Conservation (phyloP, 2,113 vertebrate species). For the Panthera uncia region DNA sequence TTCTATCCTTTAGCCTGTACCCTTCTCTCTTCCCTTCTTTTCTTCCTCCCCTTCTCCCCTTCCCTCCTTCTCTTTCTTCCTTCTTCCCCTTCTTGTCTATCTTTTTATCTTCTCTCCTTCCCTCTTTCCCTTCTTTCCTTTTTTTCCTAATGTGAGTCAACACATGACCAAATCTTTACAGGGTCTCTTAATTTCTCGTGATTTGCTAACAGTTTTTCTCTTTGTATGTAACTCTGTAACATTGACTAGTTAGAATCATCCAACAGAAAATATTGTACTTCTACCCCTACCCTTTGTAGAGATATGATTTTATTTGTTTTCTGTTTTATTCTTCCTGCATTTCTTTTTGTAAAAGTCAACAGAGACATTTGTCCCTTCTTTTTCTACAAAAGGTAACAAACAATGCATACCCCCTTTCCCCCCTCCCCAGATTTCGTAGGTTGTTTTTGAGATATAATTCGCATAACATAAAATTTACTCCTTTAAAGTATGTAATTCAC, state of each 20-base stretch:
- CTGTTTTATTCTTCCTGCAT: neutral
- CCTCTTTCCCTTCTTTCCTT: neutral
- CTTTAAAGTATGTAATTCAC: neutral
- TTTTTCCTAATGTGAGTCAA: neutral
- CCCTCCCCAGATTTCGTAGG: neutral
- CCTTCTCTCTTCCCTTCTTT: neutral
- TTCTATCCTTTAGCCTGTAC: too few species aligned
- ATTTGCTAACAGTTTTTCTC: neutral
- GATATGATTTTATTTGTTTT: constrained; percentile 1
- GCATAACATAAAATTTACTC: neutral
- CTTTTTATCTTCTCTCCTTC: neutral
- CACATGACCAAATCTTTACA: neutral
- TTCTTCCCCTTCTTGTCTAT: neutral
- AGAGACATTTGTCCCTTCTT: neutral
- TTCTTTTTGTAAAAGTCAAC: neutral
- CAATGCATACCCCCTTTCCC: neutral
- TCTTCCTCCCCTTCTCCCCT: too few species aligned
- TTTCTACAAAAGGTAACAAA: neutral
- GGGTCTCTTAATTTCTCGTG: neutral
- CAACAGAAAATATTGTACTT: neutral
- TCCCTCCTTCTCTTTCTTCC: fast-evolving
- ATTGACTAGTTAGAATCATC: neutral
- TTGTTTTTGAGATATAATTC: constrained; percentile 15
- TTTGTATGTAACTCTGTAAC: neutral
- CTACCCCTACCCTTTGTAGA: neutral